Percentiles rank a stretch among this genome's conserved stretches.
phyloP scores from a whole-genome alignment of 2,888 invertebrate species.

The Xiphydria camelus region DNA sequence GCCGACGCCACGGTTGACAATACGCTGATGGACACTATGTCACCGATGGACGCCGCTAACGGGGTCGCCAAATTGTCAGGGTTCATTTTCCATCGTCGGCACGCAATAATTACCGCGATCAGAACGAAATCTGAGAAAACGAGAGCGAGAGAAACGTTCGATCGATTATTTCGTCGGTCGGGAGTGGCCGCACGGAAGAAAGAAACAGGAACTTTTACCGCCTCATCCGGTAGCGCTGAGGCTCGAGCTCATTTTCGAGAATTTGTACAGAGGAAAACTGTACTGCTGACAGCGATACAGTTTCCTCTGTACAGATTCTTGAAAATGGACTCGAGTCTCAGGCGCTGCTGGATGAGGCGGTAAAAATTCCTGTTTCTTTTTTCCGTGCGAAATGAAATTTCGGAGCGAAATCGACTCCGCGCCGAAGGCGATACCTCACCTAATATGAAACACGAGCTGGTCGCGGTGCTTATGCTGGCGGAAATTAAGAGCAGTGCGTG shows the following conservation, averaged over 20 bases:
- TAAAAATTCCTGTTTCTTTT: too few relatives aligned
- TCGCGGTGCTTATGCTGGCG: constrained; percentile 86
- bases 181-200: too few relatives aligned
- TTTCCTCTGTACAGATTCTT: too few relatives aligned
- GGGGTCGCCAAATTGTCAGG: constrained; percentile 98
- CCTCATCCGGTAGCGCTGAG: too few relatives aligned
- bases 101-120: constrained; percentile 85
- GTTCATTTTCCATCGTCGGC: constrained; percentile 83
- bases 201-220: not conserved
- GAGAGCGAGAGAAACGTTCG: constrained; percentile 5
- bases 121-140: constrained; percentile 76
- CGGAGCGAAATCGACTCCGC: too few relatives aligned
- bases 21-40: constrained; percentile 87
- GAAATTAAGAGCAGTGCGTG: constrained; percentile 79
- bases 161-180: not conserved
- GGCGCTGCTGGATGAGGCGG: too few relatives aligned
- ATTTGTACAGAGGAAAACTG: too few relatives aligned
- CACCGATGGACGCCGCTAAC: constrained; percentile 93
- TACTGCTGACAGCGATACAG: too few relatives aligned
- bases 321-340: too few relatives aligned
- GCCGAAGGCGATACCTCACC: too few relatives aligned
- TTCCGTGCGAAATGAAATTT: too few relatives aligned
- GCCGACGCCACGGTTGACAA: constrained; percentile 81
- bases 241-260: too few relatives aligned
- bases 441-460: constrained; percentile 87